Evolutionary conservation across 2,888 invertebrate species (phyloP), one percentile per base, ranked within the genome.

Genomic region (Macrophya annulata): DNA sequence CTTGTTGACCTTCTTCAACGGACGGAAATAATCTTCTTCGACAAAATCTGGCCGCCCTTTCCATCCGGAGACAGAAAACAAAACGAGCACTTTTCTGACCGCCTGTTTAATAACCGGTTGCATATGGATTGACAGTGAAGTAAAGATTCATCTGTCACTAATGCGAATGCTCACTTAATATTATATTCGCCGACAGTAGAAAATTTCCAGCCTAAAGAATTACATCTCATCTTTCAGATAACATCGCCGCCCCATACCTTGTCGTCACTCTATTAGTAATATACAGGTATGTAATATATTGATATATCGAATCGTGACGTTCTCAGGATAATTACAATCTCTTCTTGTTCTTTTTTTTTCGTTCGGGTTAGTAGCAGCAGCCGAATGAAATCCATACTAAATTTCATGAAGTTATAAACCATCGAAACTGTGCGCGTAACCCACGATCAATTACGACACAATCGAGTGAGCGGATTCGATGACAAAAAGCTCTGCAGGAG

Each of bases 191-290:
- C 43, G 8, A 4, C 5, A 21, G 51, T 25, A 48, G 25, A 40
- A 31, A 43, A 25, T 84, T 45, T n/a, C 55, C 40, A 48, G 15
- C 68, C 71, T 21, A 83, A 86, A 86, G 85, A 89, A 89, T 88
- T 87, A 88, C 88, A 85, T 87, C 87, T 85, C 81, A 83, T 87
- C 88, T 87, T 86, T 87, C 79, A 87, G 89, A 89, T 89, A 88
- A 51, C 62, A 89, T 89, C 87, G 86, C 89, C 89, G 89, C 87
- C 87, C 82, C 86, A 17, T 25, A 37, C 17, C 85, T 86, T 87
- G 89, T 89, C 87, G 85, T 84, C 68, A 68, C 25, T 37, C 68
- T 68, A 68, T 68, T 37, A 68, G 37, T 68, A 17, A 68, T 68
- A 62, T 12, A 45, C 17, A 43, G 43, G 40, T 72, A 45, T 43